Evolutionary conservation across 2,797 vertebrate genomes (phyloP).

Genomic region (Sebastes goodei): DNA sequence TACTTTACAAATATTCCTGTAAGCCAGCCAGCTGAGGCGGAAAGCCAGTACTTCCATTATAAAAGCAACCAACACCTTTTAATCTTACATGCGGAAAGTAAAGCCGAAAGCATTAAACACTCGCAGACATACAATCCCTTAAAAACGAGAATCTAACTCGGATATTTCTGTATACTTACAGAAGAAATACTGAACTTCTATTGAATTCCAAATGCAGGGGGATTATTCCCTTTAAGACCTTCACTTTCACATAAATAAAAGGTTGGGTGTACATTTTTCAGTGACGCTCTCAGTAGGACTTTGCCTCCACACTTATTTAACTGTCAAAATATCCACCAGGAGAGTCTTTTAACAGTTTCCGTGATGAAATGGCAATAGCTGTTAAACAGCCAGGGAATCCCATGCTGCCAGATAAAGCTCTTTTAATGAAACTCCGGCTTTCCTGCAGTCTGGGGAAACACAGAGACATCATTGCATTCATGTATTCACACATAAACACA

Average conservation of each 20-base stretch:
- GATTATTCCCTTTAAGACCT: background rate
- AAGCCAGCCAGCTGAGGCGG: background rate
- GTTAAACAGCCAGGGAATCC: slow-evolving; percentile 56
- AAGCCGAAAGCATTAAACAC: background rate
- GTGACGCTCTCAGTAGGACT: slow-evolving; percentile 15
- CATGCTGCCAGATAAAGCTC: slow-evolving; percentile 17
- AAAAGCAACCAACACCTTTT: background rate
- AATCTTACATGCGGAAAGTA: background rate
- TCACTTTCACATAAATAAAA: slow-evolving; percentile 15
- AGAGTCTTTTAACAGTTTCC: slow-evolving; percentile 44
- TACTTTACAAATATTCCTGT: background rate
- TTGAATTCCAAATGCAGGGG: background rate
- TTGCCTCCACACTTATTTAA: slow-evolving; percentile 45
- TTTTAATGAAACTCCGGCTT: slow-evolving; percentile 27
- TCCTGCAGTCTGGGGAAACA: background rate
- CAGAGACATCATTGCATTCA: background rate
- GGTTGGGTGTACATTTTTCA: slow-evolving; percentile 8
- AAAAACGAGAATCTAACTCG: background rate
- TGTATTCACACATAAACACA: slow-evolving; percentile 9
- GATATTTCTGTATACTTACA: background rate
- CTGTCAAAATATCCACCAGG: slow-evolving; percentile 49
- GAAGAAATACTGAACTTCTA: background rate
- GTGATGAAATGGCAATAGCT: slow-evolving; percentile 49
- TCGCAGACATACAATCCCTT: background rate
- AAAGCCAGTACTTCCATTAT: background rate